A percentile compares a stretch with the other conserved stretches of the same genome.
Conservation (phyloP, 2,113 vertebrate species). For the Mustelus asterias region DNA sequence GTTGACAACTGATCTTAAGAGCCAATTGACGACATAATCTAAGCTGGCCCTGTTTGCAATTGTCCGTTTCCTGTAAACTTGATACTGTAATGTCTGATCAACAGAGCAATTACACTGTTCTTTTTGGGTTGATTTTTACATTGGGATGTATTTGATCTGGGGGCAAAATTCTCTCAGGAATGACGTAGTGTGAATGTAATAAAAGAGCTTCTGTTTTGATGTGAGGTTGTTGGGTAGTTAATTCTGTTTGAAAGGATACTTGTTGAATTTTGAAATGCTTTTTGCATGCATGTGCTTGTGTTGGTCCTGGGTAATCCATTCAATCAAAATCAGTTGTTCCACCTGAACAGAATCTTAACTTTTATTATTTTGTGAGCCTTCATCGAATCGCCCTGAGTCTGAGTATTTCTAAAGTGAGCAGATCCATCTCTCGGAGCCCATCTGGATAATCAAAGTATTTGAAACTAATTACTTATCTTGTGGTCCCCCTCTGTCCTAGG, state of each 20-base stretch:
- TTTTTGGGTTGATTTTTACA: background rate
- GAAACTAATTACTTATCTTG: background rate
- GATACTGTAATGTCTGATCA: background rate
- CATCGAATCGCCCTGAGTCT: background rate
- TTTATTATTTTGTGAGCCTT: background rate
- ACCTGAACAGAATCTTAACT: background rate
- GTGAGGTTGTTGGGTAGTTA: background rate
- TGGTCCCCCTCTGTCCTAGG: background rate
- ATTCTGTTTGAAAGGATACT: background rate
- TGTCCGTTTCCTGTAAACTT: background rate
- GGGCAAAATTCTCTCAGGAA: background rate
- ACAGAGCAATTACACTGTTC: background rate
- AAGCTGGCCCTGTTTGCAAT: background rate
- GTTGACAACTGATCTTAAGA: background rate
- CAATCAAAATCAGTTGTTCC: background rate
- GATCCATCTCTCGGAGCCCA: too few relatives aligned
- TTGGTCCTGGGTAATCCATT: background rate
- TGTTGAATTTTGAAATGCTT: background rate
- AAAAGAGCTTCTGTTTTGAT: background rate
- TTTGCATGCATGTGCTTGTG: too few relatives aligned
- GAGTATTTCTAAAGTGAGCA: too few relatives aligned
- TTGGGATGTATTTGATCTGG: background rate
- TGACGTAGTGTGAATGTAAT: background rate
- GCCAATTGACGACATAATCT: background rate
- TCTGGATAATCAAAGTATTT: background rate